These are phyloP conservation scores for Mamestra brassicae DNA, from an alignment of 2,888 invertebrate genomes.

Conservation along the genomic window DNA sequence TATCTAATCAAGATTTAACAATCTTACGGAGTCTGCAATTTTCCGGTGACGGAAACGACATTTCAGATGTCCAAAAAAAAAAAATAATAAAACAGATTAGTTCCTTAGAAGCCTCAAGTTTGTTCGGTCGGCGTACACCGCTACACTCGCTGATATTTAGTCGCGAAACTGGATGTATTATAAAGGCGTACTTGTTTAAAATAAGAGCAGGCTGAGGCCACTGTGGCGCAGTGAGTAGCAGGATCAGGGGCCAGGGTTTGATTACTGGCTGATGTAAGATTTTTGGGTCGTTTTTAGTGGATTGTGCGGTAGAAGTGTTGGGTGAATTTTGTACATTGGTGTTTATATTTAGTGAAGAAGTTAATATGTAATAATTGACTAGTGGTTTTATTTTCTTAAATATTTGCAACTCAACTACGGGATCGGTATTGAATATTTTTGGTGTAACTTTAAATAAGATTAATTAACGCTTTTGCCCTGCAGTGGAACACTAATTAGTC, in stretches of 20 bases:
- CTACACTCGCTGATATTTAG: constrained; percentile 91
- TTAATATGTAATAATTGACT: neutral
- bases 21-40: too few species aligned
- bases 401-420: neutral
- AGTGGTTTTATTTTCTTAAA: too few species aligned
- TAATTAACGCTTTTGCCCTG: too few species aligned
- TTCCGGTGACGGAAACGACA: neutral
- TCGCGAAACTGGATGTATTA: constrained; percentile 91
- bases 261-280: constrained; percentile 67
- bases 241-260: constrained; percentile 70
- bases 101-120: constrained; percentile 78
- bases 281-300: neutral
- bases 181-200: constrained; percentile 91
- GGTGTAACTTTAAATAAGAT: too few species aligned
- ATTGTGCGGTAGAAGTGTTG: neutral
- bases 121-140: constrained; percentile 72
- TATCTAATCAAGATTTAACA: too few species aligned
- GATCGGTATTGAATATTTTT: too few species aligned
- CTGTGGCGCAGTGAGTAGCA: constrained; percentile 65
- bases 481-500: too few species aligned
- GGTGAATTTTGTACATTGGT: too few species aligned
- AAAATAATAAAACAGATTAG: constrained; percentile 31
- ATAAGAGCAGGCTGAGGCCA: constrained; percentile 84
- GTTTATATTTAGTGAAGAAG: neutral
- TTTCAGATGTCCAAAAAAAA: neutral